phyloP scores from a whole-genome alignment of 2,797 vertebrate species.

The Myripristis jacobus region DNA sequence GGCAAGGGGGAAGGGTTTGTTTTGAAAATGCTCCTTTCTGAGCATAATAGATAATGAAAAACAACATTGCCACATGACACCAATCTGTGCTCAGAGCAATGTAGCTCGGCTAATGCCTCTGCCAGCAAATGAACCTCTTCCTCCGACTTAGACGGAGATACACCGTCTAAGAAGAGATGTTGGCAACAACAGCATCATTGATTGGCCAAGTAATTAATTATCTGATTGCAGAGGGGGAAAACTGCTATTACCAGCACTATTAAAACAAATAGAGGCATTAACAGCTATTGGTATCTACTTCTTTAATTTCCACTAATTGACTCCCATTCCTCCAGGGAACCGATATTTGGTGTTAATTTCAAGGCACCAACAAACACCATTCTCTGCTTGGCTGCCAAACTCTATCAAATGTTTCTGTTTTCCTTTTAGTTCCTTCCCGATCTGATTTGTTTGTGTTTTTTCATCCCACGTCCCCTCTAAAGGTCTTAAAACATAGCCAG shows the following conservation, averaged over 20 bases:
- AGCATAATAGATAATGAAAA: slow-evolving; percentile 55
- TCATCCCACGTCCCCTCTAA: not conserved
- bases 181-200: slow-evolving; percentile 72
- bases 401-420: slow-evolving; percentile 11
- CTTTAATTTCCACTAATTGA: slow-evolving; percentile 72
- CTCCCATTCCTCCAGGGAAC: slow-evolving; percentile 45
- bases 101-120: slow-evolving; percentile 52
- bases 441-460: not conserved
- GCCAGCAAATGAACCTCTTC: slow-evolving; percentile 53
- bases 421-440: not conserved
- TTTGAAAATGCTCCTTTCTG: slow-evolving; percentile 25
- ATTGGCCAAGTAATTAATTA: slow-evolving; percentile 78
- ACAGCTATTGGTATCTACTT: slow-evolving; percentile 56
- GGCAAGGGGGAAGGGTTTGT: not conserved
- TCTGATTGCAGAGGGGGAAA: slow-evolving; percentile 64
- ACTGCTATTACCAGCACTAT: slow-evolving; percentile 68
- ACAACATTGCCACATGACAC: slow-evolving; percentile 52
- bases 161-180: slow-evolving; percentile 38
- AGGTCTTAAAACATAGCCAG: not conserved
- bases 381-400: not conserved
- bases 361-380: slow-evolving; percentile 18
- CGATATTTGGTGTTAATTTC: slow-evolving; percentile 53
- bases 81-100: slow-evolving; percentile 43
- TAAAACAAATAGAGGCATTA: slow-evolving; percentile 65
- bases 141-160: slow-evolving; percentile 50